phyloP scores from a whole-genome alignment of 1,140 invertebrate genomes.

The Drosophila orena region DNA sequence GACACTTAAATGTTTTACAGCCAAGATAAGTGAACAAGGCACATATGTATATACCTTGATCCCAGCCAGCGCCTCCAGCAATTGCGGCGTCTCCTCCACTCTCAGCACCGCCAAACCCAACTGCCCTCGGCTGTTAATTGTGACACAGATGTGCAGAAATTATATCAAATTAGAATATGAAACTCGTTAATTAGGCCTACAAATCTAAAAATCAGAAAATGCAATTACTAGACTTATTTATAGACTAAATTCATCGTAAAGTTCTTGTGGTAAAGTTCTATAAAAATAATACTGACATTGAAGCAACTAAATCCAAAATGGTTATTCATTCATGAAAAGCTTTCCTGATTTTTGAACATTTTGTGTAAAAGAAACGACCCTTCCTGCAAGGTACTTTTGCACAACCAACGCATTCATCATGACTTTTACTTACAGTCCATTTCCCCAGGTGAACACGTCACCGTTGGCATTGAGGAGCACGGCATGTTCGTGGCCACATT shows the following conservation, averaged over 20 bases:
- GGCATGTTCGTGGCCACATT: constrained; percentile 92
- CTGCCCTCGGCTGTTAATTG: constrained; percentile 90
- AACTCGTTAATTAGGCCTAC: no score
- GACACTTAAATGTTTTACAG: constrained; percentile 10
- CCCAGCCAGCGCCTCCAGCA: constrained; percentile 90
- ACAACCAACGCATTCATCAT: not conserved
- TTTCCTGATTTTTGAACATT: no score
- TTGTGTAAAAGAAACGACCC: no score
- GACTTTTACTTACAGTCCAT: constrained; percentile 88
- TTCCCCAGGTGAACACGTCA: constrained; percentile 91
- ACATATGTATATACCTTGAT: constrained; percentile 85
- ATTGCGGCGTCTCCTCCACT: constrained; percentile 87
- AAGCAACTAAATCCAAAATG: no score
- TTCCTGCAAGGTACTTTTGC: no score
- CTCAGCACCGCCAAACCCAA: constrained; percentile 91
- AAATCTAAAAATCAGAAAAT: not conserved
- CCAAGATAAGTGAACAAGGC: constrained; percentile 23
- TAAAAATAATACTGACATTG: no score
- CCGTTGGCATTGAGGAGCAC: constrained; percentile 90
- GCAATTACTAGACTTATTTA: no score
- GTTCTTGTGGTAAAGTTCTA: no score
- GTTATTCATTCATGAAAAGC: no score
- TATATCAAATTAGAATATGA: not conserved
- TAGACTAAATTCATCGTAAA: no score
- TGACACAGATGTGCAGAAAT: constrained; percentile 18